Conservation (phyloP, 30 jellyfish, hydroid and myxozoan genomes). For the Hydractinia echinata region DNA sequence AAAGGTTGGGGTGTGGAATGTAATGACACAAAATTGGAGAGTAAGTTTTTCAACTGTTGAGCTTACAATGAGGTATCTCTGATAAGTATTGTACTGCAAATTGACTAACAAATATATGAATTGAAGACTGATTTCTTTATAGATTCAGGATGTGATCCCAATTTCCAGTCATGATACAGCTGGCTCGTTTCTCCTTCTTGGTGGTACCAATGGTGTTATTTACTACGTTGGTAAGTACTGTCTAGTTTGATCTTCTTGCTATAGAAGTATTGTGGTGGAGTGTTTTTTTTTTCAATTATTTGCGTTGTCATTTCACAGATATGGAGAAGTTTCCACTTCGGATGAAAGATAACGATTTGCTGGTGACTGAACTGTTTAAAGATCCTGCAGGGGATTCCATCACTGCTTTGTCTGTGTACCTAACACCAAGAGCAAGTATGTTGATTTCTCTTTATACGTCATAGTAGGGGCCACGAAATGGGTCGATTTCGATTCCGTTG, state of each 20-base stretch:
- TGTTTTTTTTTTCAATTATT: neutral
- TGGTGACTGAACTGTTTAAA: constrained; percentile 86
- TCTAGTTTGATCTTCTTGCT: neutral
- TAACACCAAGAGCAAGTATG: constrained; percentile 94
- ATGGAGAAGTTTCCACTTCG: constrained; percentile 97
- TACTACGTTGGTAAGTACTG: constrained; percentile 72
- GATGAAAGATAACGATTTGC: constrained; percentile 91
- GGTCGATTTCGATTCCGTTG: too few species aligned
- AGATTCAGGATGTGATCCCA: constrained; percentile 88
- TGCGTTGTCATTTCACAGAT: constrained; percentile 38
- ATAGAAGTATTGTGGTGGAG: neutral
- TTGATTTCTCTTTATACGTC: neutral
- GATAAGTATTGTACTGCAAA: neutral
- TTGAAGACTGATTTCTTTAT: neutral
- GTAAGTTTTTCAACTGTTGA: constrained; percentile 18
- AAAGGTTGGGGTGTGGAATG: constrained; percentile 96
- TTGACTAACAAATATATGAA: neutral
- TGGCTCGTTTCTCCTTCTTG: constrained; percentile 84
- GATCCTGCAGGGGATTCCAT: constrained; percentile 95
- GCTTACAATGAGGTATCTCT: neutral
- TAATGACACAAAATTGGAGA: constrained; percentile 92
- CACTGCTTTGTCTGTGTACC: constrained; percentile 92
- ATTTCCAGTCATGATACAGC: constrained; percentile 88
- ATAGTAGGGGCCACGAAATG: too few species aligned
- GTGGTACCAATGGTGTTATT: constrained; percentile 91